These are phyloP conservation scores for Nerophis lumbriciformis DNA, from an alignment of 2,113 vertebrate species.

Conservation along the genomic window DNA sequence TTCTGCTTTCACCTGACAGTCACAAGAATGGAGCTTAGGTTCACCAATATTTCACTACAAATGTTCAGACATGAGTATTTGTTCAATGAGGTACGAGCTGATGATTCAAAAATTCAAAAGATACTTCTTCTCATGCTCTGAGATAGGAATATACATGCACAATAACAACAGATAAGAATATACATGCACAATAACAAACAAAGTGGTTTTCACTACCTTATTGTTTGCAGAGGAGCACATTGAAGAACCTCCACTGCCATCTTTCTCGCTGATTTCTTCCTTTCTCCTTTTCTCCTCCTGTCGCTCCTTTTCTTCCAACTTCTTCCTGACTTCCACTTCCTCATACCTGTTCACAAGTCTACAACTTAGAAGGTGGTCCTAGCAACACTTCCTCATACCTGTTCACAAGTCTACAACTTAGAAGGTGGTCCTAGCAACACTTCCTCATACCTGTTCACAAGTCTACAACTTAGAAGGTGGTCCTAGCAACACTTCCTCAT, in stretches of 20 bases:
- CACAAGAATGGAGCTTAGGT: not conserved
- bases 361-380: not conserved
- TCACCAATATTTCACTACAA: too few species aligned
- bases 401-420: constrained; percentile 12
- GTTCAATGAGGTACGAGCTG: too few species aligned
- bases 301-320: constrained; percentile 88
- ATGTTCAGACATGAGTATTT: too few species aligned
- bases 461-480: not conserved
- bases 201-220: constrained; percentile 59
- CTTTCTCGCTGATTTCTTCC: constrained; percentile 74
- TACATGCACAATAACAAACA: too few species aligned
- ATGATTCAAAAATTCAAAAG: too few species aligned
- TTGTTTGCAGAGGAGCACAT: constrained; percentile 68
- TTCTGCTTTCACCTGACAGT: constrained; percentile 79
- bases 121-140: too few species aligned
- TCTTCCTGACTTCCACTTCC: constrained; percentile 93
- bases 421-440: not conserved
- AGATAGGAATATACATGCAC: too few species aligned
- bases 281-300: constrained; percentile 80
- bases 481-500: constrained; percentile 32
- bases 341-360: constrained; percentile 81
- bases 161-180: too few species aligned
- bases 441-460: constrained; percentile 72
- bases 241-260: constrained; percentile 56
- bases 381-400: constrained; percentile 71